A percentile compares a stretch with the other conserved stretches of the same genome.
These are phyloP conservation scores for Chalcosyrphus nemorum DNA, from an alignment of 2,888 invertebrate species.

Conservation along the genomic window DNA sequence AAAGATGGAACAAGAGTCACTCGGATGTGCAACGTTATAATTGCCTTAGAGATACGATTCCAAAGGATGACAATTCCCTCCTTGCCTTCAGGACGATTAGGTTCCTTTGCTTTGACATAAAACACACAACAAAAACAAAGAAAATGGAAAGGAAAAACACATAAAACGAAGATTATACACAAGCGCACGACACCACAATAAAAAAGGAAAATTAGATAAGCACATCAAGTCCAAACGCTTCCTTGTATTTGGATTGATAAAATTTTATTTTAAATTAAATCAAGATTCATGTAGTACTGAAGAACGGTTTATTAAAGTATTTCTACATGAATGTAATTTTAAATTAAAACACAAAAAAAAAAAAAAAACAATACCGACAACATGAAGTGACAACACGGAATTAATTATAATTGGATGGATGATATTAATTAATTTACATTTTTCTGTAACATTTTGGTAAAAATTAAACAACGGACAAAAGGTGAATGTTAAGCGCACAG, in stretches of 20 bases:
- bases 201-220: conserved; percentile 40
- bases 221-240: conserved; percentile 21
- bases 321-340: conserved; percentile 41
- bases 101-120: conserved; percentile 5
- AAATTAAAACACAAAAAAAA: conserved; percentile 28
- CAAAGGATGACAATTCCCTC: conserved; percentile 21
- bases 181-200: conserved; percentile 48
- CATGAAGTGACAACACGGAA: not conserved
- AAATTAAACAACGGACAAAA: conserved; percentile 33
- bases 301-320: not conserved
- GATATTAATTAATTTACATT: not conserved
- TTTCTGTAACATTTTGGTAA: not conserved
- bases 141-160: not conserved
- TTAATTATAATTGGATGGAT: not conserved
- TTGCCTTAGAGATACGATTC: conserved; percentile 25
- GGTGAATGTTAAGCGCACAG: conserved; percentile 46
- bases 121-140: conserved; percentile 5
- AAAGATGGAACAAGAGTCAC: conserved; percentile 5
- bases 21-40: conserved; percentile 25
- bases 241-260: not conserved
- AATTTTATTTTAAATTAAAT: conserved; percentile 16
- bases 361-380: conserved; percentile 23
- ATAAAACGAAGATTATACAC: conserved; percentile 21
- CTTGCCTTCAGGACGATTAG: not conserved
- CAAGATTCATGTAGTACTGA: not conserved